These are phyloP conservation scores for Trichogramma pretiosum DNA, from an alignment of 1,140 invertebrate species.

Conservation along the genomic window DNA sequence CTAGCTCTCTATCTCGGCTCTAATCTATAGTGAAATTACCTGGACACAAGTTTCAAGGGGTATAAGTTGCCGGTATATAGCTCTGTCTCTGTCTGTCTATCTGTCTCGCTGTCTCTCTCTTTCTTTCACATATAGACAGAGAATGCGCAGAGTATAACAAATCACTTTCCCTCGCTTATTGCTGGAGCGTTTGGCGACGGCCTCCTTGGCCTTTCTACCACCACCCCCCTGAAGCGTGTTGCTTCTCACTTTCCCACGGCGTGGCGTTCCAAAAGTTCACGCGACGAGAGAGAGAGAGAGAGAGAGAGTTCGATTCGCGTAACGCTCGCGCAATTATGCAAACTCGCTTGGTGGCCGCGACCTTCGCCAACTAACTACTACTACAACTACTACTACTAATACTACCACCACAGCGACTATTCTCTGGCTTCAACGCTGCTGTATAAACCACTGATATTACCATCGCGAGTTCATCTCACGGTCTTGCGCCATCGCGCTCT, in stretches of 20 bases:
- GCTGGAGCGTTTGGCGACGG: conserved; percentile 18
- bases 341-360: conserved; percentile 22
- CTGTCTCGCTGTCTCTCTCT: too few species aligned
- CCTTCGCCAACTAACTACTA: too few species aligned
- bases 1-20: conserved; percentile 11
- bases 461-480: too few species aligned
- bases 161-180: conserved; percentile 27
- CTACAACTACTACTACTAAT: too few species aligned
- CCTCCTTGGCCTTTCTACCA: conserved; percentile 1
- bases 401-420: too few species aligned
- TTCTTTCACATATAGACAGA: neutral
- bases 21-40: conserved; percentile 20
- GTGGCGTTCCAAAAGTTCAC: conserved; percentile 24
- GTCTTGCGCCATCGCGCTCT: too few species aligned
- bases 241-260: conserved; percentile 19
- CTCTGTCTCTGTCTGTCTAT: too few species aligned
- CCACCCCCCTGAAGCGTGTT: conserved; percentile 7
- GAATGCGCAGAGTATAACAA: conserved; percentile 18
- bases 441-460: too few species aligned
- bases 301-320: conserved; percentile 21
- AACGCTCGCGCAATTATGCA: conserved; percentile 27
- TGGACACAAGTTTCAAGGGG: conserved; percentile 17
- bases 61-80: too few species aligned
- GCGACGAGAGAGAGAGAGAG: neutral
- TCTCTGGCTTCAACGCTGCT: too few species aligned